Evolutionary conservation across 1,140 invertebrate species (phyloP).

Genomic region (Orussus abietinus): DNA sequence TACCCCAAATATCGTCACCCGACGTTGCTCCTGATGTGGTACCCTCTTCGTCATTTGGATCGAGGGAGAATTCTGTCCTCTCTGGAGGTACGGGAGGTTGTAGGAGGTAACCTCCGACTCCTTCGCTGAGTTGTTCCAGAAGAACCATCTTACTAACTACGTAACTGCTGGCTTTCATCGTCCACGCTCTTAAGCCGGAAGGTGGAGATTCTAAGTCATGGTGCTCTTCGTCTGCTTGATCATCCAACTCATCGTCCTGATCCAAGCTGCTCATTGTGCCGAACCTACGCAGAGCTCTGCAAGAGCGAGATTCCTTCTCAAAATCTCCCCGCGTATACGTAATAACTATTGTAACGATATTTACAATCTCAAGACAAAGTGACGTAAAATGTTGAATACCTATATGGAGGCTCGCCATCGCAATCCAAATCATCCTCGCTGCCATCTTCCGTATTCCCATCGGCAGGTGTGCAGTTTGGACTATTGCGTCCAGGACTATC

Average conservation of each 20-base stretch:
- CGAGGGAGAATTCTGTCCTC: constrained; percentile 45
- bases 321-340: too few species aligned
- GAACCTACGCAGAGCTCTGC: constrained; percentile 56
- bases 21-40: constrained; percentile 74
- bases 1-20: constrained; percentile 81
- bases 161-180: constrained; percentile 70
- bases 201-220: constrained; percentile 45
- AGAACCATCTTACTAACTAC: constrained; percentile 79
- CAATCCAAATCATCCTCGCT: constrained; percentile 49
- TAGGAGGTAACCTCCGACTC: constrained; percentile 44
- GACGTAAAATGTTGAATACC: constrained; percentile 27
- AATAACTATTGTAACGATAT: too few species aligned
- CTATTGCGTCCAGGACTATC: constrained; percentile 45
- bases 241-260: constrained; percentile 55
- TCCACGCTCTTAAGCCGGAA: constrained; percentile 63
- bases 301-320: too few species aligned
- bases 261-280: constrained; percentile 77
- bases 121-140: constrained; percentile 58
- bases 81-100: constrained; percentile 46
- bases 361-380: too few species aligned
- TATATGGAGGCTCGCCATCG: constrained; percentile 54
- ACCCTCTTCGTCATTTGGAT: constrained; percentile 59
- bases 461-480: constrained; percentile 40
- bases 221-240: constrained; percentile 42
- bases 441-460: constrained; percentile 48